Evolutionary conservation across 2,888 invertebrate species (phyloP), one percentile per base, ranked within the genome.

Genomic region (Cosmia trapezina): DNA sequence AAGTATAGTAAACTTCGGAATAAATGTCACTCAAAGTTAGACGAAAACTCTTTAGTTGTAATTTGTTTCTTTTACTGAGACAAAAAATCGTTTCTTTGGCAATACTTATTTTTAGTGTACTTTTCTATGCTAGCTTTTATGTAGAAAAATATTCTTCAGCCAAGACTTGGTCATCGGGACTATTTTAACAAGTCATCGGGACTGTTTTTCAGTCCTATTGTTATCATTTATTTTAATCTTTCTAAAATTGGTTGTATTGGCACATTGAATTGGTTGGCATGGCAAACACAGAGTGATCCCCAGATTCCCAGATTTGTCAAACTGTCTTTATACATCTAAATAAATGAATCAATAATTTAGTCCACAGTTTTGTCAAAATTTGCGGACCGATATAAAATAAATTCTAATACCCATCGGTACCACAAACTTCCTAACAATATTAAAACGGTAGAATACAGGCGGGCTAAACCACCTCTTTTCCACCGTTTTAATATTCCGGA

Each of bases 401-500:
- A 70, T 66, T 60, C 41, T 64, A 70, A 76, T 70, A 68, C 80
- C 72, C 70, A 68, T 71, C 66, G 41, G 53, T 17, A 72, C 69
- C 76, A 78, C 83, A 81, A 82, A 80, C 79, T 81, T 83, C 81
- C 76, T 70, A 28, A 28, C 28, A 28, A 28, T 28, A 28, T 28
- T 3, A 28, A 28, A 28, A 28, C 3, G 28, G 28, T 28, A 3
- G 28, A 28, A 28, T 28, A 28, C 28, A 28, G 1, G 28, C 28
- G 28, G 3, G 28, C 28, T 51, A 22, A 28, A 65, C 49, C 45
- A 62, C 64, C 67, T 70, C 79, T 80, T 78, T 81, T 80, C 86
- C 89, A 89, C 84, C 85, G 84, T 83, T 86, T 88, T 88, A 89
- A 89, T 91, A 90, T 86, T 76, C 88, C 89, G 86, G 87, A 91